Evolutionary conservation across 1,140 invertebrate species (phyloP).

Genomic region (Trypoxylus dichotomus): DNA sequence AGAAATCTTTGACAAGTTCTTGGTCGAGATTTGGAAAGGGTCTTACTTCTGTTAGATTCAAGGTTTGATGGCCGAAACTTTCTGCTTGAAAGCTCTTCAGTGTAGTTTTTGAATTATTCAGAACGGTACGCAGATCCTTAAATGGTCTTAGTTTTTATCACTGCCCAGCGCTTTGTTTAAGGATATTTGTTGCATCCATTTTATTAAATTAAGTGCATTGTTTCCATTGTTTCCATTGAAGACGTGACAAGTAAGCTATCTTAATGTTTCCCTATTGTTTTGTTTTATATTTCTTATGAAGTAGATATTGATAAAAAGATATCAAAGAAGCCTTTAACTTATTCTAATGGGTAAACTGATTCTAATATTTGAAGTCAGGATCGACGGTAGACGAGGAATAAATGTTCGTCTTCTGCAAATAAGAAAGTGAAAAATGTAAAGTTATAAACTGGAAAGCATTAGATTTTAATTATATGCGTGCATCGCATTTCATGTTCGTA

Average conservation of each 20-base stretch:
- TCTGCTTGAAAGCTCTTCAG: background rate
- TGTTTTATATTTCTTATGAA: background rate
- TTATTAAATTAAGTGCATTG: background rate
- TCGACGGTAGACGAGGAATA: too few species aligned
- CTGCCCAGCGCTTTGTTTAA: background rate
- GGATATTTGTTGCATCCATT: background rate
- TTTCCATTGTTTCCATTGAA: background rate
- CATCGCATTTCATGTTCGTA: too few species aligned
- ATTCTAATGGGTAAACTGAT: too few species aligned
- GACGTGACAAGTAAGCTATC: background rate
- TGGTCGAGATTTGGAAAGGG: constrained; percentile 10
- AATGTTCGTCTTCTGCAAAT: too few species aligned
- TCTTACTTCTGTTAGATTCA: background rate
- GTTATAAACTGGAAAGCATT: too few species aligned
- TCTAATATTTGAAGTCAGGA: too few species aligned
- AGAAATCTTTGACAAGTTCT: background rate
- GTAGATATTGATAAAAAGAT: too few species aligned
- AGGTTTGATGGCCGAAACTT: background rate
- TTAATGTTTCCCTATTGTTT: background rate
- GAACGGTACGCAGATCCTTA: background rate
- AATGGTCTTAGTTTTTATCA: background rate
- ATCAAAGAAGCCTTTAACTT: too few species aligned
- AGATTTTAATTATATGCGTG: too few species aligned
- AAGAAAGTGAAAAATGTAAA: too few species aligned
- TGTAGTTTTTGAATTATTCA: background rate